Conservation (phyloP, 2,888 invertebrate species). For the Oscheius sp. region DNA sequence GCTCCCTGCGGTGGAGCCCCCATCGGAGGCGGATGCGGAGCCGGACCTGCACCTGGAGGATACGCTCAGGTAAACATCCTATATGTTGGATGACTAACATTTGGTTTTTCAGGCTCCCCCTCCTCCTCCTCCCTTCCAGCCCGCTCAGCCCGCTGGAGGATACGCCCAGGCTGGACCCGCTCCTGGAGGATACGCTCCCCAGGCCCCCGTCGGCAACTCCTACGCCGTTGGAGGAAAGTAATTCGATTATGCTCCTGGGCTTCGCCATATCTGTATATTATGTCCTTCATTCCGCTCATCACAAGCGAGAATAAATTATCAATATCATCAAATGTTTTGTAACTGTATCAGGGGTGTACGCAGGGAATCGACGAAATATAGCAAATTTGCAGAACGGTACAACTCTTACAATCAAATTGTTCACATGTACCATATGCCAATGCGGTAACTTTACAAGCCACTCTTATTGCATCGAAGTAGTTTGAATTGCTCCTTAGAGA, state of each 20-base stretch:
- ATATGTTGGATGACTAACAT: neutral
- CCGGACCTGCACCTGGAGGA: neutral
- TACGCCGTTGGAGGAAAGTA: conserved; percentile 36
- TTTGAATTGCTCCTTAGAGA: no score
- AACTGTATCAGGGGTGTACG: no score
- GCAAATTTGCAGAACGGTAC: no score
- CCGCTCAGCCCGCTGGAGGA: neutral
- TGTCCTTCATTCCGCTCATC: conserved; percentile 4
- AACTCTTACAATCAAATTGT: no score
- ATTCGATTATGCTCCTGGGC: neutral
- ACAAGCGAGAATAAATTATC: conserved; percentile 3
- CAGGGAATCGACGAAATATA: no score
- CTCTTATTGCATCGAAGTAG: no score
- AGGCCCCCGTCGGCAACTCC: conserved; percentile 42
- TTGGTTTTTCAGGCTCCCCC: conserved; percentile 6
- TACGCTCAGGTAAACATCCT: neutral
- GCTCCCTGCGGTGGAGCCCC: conserved; percentile 3
- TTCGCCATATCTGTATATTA: conserved; percentile 31
- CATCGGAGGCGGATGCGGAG: conserved; percentile 18
- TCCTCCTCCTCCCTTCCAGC: neutral
- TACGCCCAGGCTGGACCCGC: conserved; percentile 37
- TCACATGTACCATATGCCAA: no score
- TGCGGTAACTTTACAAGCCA: no score
- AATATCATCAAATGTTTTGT: no score
- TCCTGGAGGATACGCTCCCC: conserved; percentile 35